Base-by-base conservation (phyloP, 1,140 invertebrate genomes). In the Uloborus diversus region DNA sequence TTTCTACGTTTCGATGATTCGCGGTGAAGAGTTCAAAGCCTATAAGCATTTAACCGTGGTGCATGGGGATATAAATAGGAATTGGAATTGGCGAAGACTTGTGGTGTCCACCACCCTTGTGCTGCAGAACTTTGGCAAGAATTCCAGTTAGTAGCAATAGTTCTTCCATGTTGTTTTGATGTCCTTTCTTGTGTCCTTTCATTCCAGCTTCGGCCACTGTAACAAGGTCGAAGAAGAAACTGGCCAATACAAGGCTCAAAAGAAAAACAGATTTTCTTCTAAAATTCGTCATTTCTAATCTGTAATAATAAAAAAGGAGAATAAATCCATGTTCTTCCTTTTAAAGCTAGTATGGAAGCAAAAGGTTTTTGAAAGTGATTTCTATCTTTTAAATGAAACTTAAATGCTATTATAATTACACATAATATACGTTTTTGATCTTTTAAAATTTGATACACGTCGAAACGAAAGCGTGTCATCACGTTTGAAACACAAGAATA, bases 141-240 rank as follows among this genome's bases (percentile, higher is more conserved):
- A 79, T 79, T 57, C 75, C 75, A 14, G 65, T 79, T 3, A 79
- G 28, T 14, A 79, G 7, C 7, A 79, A 28, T 14, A 79, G 53
- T n/a, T 79, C 75, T 49, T 79, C 64, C 75, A 79, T 79, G 33
- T 68, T 79, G 35, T 61, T 28, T 61, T 30, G 23, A 30, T 79
- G 32, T 20, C 47, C 20, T 20, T 56, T 42, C 4, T 79, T 30
- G 23, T 79, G 75, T 20, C 49, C 49, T n/a, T n/a, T 5, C 1
- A 7, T 1, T 17, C 28, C 14, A n/a, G 42, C 42, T 3, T 76
- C 47, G 1, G 30, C 20, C 3, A 65, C 11, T 0, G 71, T 25
- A 9, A 56, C 47, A 13, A 76, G 20, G 4, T 76, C 71, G 3
- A 76, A n/a, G 1, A 42, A 25, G n/a, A 76, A 53, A 9, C 25